Evolutionary conservation across 2,888 invertebrate genomes (phyloP), one percentile per base, ranked within the genome.

Genomic region (Oeneis ivallda): DNA sequence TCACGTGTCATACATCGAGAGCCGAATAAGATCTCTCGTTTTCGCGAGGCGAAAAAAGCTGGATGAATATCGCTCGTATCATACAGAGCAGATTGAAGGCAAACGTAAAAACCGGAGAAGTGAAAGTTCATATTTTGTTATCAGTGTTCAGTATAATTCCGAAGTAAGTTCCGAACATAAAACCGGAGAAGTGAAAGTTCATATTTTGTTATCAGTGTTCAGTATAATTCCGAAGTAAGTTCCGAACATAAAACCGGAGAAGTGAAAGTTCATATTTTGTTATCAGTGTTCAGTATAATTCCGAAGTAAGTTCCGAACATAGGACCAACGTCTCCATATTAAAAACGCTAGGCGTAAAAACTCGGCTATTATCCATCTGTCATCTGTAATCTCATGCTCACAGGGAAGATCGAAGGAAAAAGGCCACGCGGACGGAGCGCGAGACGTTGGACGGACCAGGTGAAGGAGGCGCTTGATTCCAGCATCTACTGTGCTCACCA

Each of bases 1-100:
- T 86, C 87, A 88, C 78, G 70, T 76, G 81, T 83, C 83, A 86
- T 83, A 83, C 82, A 79, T 83, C 78, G 82, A 79, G 78, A 76
- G 75, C 79, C 76, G 85, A 82, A 86, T 82, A 45, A 61, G 60
- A 65, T 61, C 53, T 60, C 58, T 57, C 41, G 49, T 45, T 59
- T 53, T 64, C 60, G 50, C 39, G 4, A 60, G 39, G 32, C n/a
- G 49, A 49, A 60, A 59, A 60, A 60, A 60, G 37, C 49, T 49
- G 49, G 49, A 50, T 60, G 60, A 60, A 49, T 59, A 49, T 59
- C 45, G 17, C 19, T 60, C 15, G 39, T 13, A 26, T n/a, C 37
- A 19, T 50, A 37, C 13, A 19, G 34, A 58, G 19, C 49, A 49
- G 60, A 60, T 60, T 49, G 60, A 49, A 49, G n/a, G 49, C 49